A percentile compares a stretch with the other conserved stretches of the same genome.
Conservation (phyloP, 64 coral and sea anemone species). For the Stichodactyla helianthus region DNA sequence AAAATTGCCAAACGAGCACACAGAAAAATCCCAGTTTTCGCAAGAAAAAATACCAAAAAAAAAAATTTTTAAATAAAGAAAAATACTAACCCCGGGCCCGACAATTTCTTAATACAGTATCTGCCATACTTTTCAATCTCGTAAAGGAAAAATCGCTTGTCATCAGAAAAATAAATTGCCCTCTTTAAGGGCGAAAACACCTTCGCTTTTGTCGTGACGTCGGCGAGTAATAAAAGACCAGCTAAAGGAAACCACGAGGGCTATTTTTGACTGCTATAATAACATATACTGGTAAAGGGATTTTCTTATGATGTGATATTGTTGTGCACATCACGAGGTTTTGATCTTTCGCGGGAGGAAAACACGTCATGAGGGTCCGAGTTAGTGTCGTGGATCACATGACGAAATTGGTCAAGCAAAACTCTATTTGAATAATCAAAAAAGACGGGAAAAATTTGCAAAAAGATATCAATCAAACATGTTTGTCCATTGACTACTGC, state of each 20-base stretch:
- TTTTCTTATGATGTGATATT: neutral
- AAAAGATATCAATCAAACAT: neutral
- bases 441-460: neutral
- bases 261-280: neutral
- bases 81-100: no score
- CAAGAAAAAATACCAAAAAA: no score
- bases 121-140: neutral
- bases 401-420: neutral
- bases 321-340: no score
- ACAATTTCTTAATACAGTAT: neutral
- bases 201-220: neutral
- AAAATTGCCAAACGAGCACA: neutral
- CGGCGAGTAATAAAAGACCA: neutral
- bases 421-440: neutral
- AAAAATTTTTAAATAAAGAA: no score
- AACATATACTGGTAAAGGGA: neutral
- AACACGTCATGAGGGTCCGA: neutral
- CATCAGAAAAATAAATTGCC: neutral
- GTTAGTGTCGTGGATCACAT: neutral
- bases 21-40: no score
- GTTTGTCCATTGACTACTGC: neutral
- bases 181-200: neutral
- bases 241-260: neutral
- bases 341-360: neutral
- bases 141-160: neutral